Evolutionary conservation across 2,797 vertebrate species (phyloP).

Genomic region (Epinephelus coioides): DNA sequence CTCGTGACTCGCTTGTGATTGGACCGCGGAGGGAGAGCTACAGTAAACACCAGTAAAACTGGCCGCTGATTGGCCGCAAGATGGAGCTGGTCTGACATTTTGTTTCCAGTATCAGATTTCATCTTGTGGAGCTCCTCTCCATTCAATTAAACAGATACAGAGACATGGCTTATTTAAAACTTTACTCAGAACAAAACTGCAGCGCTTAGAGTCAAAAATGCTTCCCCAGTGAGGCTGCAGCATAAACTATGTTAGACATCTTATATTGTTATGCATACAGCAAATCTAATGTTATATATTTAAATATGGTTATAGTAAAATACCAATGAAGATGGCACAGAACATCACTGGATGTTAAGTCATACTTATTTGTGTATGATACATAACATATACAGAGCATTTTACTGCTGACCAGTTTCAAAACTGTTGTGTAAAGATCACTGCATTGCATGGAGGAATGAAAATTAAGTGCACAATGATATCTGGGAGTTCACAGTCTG

Average conservation of each 20-base stretch:
- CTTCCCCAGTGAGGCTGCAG: background rate
- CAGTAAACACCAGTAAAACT: conserved; percentile 63
- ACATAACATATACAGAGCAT: background rate
- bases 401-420: background rate
- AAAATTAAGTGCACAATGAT: background rate
- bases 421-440: background rate
- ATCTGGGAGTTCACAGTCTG: background rate
- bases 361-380: background rate
- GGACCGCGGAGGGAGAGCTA: conserved; percentile 25
- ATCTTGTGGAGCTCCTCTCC: conserved; percentile 68
- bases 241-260: background rate
- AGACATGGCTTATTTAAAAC: background rate
- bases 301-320: background rate
- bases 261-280: background rate
- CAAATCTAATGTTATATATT: background rate
- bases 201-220: background rate
- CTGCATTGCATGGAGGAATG: too few species aligned
- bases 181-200: too few species aligned
- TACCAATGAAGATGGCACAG: background rate
- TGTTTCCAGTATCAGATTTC: conserved; percentile 82
- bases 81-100: conserved; percentile 79
- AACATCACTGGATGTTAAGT: background rate
- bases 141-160: conserved; percentile 18
- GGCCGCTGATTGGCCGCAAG: conserved; percentile 69
- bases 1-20: conserved; percentile 62